Percentiles rank a stretch among this genome's conserved stretches.
These are phyloP conservation scores for Pithys albifrons DNA, from an alignment of 2,113 vertebrate species.

Conservation along the genomic window DNA sequence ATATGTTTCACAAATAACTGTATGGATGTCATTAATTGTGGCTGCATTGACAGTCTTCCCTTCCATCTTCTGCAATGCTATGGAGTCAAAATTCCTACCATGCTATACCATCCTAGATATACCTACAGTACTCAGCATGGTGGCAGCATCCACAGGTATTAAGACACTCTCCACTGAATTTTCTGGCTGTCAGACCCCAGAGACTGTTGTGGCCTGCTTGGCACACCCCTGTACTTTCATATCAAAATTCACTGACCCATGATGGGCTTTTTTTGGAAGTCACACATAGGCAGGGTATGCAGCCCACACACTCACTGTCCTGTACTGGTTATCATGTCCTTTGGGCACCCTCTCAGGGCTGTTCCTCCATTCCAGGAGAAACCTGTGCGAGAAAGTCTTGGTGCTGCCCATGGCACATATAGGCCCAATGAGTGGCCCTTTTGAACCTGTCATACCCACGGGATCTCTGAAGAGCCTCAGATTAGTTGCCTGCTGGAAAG, in stretches of 20 bases:
- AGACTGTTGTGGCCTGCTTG: not conserved
- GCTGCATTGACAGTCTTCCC: not conserved
- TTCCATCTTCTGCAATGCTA: not conserved
- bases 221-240: not conserved
- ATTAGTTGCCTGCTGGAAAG: not conserved
- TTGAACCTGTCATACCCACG: not conserved
- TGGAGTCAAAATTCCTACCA: not conserved
- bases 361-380: not conserved
- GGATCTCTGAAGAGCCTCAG: not conserved
- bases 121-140: fast-evolving
- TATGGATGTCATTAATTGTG: not conserved
- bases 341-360: fast-evolving
- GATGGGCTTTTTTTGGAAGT: not conserved
- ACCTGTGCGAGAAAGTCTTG: not conserved
- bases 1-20: not conserved
- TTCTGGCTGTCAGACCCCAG: not conserved
- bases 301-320: not conserved
- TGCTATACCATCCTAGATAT: fast-evolving
- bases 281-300: not conserved
- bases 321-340: not conserved
- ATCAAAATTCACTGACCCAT: not conserved
- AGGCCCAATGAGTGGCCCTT: not conserved
- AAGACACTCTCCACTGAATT: not conserved
- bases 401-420: not conserved
- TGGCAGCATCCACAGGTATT: not conserved